phyloP scores from a whole-genome alignment of 2,888 invertebrate species.

The Parnassius apollo region DNA sequence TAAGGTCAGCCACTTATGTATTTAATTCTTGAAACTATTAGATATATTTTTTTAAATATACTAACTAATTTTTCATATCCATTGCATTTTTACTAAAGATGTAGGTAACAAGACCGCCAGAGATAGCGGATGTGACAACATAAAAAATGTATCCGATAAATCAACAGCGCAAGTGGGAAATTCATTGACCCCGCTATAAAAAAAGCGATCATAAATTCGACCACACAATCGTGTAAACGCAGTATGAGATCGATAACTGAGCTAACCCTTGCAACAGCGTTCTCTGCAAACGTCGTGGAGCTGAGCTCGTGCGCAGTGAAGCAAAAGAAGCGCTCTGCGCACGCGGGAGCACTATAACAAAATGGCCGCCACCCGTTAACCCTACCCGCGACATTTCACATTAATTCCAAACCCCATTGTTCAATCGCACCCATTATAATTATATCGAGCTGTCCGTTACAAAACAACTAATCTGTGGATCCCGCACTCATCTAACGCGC shows the following conservation, averaged over 20 bases:
- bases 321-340: constrained; percentile 48
- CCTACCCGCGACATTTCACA: constrained; percentile 53
- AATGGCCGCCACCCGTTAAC: constrained; percentile 40
- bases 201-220: constrained; percentile 26
- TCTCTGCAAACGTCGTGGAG: constrained; percentile 31
- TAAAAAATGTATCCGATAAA: constrained; percentile 13
- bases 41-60: too few relatives aligned
- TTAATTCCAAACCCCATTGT: constrained; percentile 58
- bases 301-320: constrained; percentile 59
- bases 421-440: constrained; percentile 56
- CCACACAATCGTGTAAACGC: constrained; percentile 35
- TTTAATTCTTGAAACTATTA: too few relatives aligned
- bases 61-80: too few relatives aligned
- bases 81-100: too few relatives aligned
- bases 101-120: too few relatives aligned
- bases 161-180: constrained; percentile 15
- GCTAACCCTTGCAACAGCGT: constrained; percentile 37
- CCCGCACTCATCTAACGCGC: constrained; percentile 10
- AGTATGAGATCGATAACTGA: constrained; percentile 41
- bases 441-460: constrained; percentile 39
- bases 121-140: constrained; percentile 1
- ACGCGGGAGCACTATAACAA: constrained; percentile 39
- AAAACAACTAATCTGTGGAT: constrained; percentile 38
- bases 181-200: constrained; percentile 20
- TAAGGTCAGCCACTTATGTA: too few relatives aligned